phyloP scores from a whole-genome alignment of 1,140 invertebrate species.

The Streblospio benedicti region DNA sequence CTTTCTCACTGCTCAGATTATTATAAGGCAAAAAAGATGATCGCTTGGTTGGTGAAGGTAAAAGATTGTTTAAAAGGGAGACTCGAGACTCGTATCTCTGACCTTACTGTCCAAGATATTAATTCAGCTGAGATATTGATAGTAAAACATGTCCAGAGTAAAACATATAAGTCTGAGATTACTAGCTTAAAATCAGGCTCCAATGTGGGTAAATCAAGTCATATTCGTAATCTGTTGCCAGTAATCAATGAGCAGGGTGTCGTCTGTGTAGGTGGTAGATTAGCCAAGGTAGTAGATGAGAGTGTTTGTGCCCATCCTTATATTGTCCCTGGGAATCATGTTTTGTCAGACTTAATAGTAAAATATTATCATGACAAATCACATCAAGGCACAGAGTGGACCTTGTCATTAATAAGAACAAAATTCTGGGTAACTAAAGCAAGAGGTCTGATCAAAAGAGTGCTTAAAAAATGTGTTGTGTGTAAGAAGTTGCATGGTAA shows the following conservation, averaged over 20 bases:
- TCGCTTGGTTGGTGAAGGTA: too few relatives aligned
- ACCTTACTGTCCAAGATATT: too few relatives aligned
- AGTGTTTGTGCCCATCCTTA: not conserved
- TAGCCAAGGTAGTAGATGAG: not conserved
- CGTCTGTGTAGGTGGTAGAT: not conserved
- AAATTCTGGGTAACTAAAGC: not conserved
- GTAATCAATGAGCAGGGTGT: not conserved
- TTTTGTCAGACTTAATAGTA: not conserved
- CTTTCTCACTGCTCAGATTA: too few relatives aligned
- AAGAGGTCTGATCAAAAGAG: not conserved
- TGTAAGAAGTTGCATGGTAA: not conserved
- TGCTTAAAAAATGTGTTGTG: not conserved
- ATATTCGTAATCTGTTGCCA: not conserved
- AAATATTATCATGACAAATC: not conserved
- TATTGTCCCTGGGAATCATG: slow-evolving; percentile 5
- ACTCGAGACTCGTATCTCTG: too few relatives aligned
- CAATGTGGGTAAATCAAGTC: not conserved
- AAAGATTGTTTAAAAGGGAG: too few relatives aligned
- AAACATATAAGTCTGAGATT: too few relatives aligned
- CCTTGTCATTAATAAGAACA: not conserved
- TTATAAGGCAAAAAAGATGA: too few relatives aligned
- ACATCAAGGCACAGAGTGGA: slow-evolving; percentile 2
- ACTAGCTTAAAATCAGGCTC: too few relatives aligned
- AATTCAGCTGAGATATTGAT: too few relatives aligned
- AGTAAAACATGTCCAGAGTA: too few relatives aligned